Percentiles rank a stretch among this genome's conserved stretches.
Conservation (phyloP, 1,140 invertebrate genomes). For the Luehdorfia chinensis region DNA sequence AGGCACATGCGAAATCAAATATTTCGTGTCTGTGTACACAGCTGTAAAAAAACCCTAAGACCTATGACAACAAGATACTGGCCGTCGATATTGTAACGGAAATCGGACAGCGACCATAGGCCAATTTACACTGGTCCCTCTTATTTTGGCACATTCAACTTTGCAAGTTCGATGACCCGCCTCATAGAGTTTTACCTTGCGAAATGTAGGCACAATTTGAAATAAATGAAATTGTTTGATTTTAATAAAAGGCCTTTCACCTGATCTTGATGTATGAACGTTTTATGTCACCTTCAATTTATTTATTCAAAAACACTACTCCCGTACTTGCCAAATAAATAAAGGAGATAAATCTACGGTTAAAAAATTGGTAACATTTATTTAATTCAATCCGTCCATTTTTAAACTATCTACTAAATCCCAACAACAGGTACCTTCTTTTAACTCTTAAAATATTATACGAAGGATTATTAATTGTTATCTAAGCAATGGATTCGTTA, state of each 20-base stretch:
- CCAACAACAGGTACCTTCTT: too few species aligned
- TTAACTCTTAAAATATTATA: too few species aligned
- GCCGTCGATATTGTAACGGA: conserved; percentile 8
- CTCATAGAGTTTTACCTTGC: conserved; percentile 4
- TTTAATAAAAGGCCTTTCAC: neutral
- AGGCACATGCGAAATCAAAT: too few species aligned
- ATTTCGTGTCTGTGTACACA: too few species aligned
- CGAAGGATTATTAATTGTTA: neutral
- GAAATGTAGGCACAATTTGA: conserved; percentile 9
- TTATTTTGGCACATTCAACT: conserved; percentile 28
- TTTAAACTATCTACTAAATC: too few species aligned
- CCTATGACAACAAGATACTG: conserved; percentile 24
- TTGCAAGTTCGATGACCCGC: conserved; percentile 6
- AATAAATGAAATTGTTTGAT: conserved; percentile 5
- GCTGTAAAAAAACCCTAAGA: conserved; percentile 15
- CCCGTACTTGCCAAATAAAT: too few species aligned
- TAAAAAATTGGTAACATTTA: too few species aligned
- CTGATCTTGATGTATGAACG: too few species aligned
- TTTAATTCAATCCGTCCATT: too few species aligned
- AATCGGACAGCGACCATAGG: conserved; percentile 7
- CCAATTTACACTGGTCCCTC: conserved; percentile 18
- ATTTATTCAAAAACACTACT: too few species aligned
- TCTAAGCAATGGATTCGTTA: neutral
- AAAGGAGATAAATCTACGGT: too few species aligned
- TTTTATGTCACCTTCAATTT: too few species aligned